Evolutionary conservation across 2,888 invertebrate species (phyloP).

Genomic region (Melinaea marsaeus): DNA sequence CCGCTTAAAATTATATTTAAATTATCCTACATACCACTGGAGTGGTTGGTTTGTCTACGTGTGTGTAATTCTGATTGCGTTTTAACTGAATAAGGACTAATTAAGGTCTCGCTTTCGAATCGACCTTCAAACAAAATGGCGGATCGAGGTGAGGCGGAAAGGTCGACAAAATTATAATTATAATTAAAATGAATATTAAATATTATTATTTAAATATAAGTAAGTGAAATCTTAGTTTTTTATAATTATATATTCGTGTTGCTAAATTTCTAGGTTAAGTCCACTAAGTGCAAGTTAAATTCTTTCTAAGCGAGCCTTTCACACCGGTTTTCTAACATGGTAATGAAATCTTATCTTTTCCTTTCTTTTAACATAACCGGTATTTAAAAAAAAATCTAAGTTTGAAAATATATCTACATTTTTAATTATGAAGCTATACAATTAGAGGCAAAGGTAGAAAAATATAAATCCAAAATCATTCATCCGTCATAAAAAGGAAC

Average conservation of each 20-base stretch:
- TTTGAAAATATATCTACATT: too few relatives aligned
- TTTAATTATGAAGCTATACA: too few relatives aligned
- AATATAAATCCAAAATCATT: neutral
- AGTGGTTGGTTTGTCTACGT: slow-evolving; percentile 15
- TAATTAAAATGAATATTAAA: too few relatives aligned
- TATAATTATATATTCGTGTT: slow-evolving; percentile 30
- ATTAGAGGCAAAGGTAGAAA: too few relatives aligned
- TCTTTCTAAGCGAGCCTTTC: slow-evolving; percentile 30
- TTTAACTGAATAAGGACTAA: slow-evolving; percentile 32
- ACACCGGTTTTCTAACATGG: slow-evolving; percentile 31
- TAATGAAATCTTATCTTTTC: slow-evolving; percentile 1
- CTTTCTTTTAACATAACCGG: neutral
- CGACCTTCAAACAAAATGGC: slow-evolving; percentile 22
- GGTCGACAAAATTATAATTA: slow-evolving; percentile 8
- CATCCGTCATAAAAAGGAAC: slow-evolving; percentile 3
- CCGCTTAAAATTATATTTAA: slow-evolving; percentile 24
- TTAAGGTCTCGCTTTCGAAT: slow-evolving; percentile 37
- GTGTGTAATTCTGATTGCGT: slow-evolving; percentile 10
- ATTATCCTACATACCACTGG: slow-evolving; percentile 23
- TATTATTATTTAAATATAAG: too few relatives aligned
- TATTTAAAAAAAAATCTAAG: too few relatives aligned
- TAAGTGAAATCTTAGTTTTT: too few relatives aligned
- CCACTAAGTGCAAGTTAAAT: slow-evolving; percentile 31
- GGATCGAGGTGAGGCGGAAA: slow-evolving; percentile 15
- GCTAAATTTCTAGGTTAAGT: slow-evolving; percentile 35